phyloP scores from a whole-genome alignment of 2,113 vertebrate species.

The Phylloscopus trochiloides region DNA sequence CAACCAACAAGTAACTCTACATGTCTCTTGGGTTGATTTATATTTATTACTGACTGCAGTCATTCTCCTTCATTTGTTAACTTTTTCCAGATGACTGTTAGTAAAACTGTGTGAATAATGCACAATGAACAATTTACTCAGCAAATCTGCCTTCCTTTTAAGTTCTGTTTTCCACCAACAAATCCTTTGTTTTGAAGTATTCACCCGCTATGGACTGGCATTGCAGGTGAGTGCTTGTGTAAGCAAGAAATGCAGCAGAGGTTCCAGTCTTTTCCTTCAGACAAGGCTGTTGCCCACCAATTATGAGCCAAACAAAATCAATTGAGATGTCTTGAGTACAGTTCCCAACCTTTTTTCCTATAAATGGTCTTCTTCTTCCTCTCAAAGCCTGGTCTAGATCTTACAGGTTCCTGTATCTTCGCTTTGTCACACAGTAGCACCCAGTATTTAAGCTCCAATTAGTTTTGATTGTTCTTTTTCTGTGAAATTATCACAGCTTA shows the following conservation, averaged over 20 bases:
- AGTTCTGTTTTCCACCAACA: background rate
- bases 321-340: background rate
- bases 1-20: background rate
- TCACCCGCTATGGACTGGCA: background rate
- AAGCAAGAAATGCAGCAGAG: background rate
- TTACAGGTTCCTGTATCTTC: background rate
- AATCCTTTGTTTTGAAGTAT: background rate
- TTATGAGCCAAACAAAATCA: background rate
- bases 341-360: background rate
- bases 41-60: background rate
- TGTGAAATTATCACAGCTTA: background rate
- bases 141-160: background rate
- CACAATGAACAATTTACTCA: background rate
- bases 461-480: background rate
- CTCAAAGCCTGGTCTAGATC: background rate
- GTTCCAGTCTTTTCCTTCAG: background rate
- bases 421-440: background rate
- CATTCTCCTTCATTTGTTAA: background rate
- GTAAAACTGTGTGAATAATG: background rate
- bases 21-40: constrained; percentile 4
- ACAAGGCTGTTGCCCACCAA: background rate
- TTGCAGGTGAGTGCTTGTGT: background rate
- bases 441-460: background rate
- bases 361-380: background rate
- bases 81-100: constrained; percentile 31